Evolutionary conservation across 53 echinoderm and acorn worm genomes (phyloP).

Genomic region (Luidia sarsii): DNA sequence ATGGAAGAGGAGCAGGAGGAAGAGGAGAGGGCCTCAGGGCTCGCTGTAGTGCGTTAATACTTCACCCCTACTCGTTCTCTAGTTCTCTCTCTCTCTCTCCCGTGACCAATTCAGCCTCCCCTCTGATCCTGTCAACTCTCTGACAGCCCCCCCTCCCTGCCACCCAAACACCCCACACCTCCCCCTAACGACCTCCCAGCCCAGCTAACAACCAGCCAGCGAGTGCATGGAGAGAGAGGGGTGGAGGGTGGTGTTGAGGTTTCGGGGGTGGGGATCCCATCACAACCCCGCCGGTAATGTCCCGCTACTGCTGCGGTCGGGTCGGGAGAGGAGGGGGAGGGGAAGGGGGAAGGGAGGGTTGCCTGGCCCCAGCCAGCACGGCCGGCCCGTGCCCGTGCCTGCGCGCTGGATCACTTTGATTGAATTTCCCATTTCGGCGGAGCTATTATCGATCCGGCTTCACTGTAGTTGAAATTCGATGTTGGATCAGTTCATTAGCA

Average conservation of each 20-base stretch:
- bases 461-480: constrained; percentile 91
- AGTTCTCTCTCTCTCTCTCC: no score
- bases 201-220: no score
- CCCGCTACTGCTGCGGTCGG: no score
- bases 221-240: no score
- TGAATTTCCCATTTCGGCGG: constrained; percentile 82
- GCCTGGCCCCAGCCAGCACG: no score
- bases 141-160: neutral
- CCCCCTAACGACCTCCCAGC: no score
- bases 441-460: constrained; percentile 71
- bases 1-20: no score
- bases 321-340: neutral
- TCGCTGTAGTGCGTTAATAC: constrained; percentile 28
- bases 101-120: constrained; percentile 36
- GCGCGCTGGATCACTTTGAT: constrained; percentile 68
- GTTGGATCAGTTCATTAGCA: constrained; percentile 92
- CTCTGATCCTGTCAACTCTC: constrained; percentile 42
- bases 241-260: no score
- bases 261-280: no score
- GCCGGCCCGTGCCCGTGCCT: no score
- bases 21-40: constrained; percentile 23
- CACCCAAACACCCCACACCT: neutral
- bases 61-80: no score
- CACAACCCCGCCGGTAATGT: no score
- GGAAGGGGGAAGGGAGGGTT: neutral